Base-by-base conservation (phyloP, 2,888 invertebrate species). In the Phalangium opilio region DNA sequence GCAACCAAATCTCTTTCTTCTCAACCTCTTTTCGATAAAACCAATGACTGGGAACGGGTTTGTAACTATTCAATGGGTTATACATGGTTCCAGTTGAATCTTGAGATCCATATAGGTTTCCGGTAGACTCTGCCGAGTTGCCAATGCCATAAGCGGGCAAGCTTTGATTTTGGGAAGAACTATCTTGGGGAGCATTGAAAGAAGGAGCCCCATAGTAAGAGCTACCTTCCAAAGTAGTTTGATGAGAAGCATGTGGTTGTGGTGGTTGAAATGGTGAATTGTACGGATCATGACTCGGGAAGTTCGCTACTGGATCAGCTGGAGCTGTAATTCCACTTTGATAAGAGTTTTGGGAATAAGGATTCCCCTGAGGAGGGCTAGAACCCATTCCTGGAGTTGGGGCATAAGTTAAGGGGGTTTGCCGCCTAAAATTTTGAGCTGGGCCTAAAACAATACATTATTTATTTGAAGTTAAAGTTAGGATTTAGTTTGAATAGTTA, bases 21-120 rank as follows among this genome's bases (percentile, higher is more conserved):
- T 83, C 84, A 1, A 75, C 64, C 47, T 77, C 77, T 33, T 78
- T 78, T n/a, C 80, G 75, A 63, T 78, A 84, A 66, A 90, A 91
- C 91, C 91, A 93, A 63, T 91, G 90, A 54, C 79, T 72, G 49
- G 75, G 71, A 1, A 76, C 74, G 2, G 73, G 70, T 47, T 71
- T 63, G 61, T 77, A 77, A 17, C 35, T 20, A 17, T 18, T 18
- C 34, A 18, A 12, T 2, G 14, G 11, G 12, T 32, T 27, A 47
- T 8, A 12, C n/a, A 36, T 27, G 38, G 35, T 34, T 32, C 39
- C 12, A 41, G 8, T 3, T 21, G 12, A 27, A 21, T 15, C 15
- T 18, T 10, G 38, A 42, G 19, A 11, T 20, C n/a, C 11, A 21
- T 21, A 42, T 1, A 12, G 42, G 11, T 21, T 19, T 15, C 15